Conservation (phyloP, 1,140 invertebrate genomes). For the Physella acuta region DNA sequence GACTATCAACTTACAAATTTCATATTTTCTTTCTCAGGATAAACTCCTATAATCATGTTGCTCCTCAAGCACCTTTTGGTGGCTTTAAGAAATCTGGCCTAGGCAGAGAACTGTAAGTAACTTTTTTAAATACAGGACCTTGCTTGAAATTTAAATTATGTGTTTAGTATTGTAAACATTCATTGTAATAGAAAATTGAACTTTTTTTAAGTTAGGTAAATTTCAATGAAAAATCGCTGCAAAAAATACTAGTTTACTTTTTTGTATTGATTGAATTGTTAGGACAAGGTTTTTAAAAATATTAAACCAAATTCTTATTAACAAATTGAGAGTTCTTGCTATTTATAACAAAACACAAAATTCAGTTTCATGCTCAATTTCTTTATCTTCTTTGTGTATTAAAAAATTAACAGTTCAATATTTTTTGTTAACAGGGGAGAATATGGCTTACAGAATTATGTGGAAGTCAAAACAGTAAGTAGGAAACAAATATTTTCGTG, state of each 20-base stretch:
- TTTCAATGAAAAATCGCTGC: too few species aligned
- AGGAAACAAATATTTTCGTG: slow-evolving; percentile 26
- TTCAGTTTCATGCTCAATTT: background rate
- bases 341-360: background rate
- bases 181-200: too few species aligned
- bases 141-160: too few species aligned
- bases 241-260: too few species aligned
- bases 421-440: slow-evolving; percentile 68
- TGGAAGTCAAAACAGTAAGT: slow-evolving; percentile 87
- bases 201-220: too few species aligned
- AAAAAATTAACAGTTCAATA: too few species aligned
- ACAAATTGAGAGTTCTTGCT: background rate
- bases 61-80: slow-evolving; percentile 43
- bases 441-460: slow-evolving; percentile 85
- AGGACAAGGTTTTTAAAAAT: background rate
- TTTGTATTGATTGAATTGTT: background rate
- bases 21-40: slow-evolving; percentile 34
- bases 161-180: too few species aligned
- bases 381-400: too few species aligned
- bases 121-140: background rate
- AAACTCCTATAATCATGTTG: slow-evolving; percentile 38
- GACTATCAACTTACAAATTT: too few species aligned
- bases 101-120: slow-evolving; percentile 45
- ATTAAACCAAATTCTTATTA: background rate
- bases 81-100: slow-evolving; percentile 50